Conservation (phyloP, 1,140 invertebrate species). For the Lucilia sericata region DNA sequence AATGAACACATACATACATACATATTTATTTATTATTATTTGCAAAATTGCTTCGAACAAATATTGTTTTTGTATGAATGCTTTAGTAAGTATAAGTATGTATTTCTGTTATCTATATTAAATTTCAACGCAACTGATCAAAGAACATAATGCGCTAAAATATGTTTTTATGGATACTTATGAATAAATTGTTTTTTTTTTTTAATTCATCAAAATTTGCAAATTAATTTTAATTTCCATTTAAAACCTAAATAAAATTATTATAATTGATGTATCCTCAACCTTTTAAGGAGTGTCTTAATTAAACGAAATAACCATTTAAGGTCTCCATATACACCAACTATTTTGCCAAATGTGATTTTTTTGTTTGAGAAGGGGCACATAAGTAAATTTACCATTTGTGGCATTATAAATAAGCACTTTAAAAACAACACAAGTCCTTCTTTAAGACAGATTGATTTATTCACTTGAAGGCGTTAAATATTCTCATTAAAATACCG, state of each 20-base stretch:
- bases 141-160: neutral
- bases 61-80: neutral
- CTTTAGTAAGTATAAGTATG: neutral
- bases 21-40: too few species aligned
- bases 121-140: neutral
- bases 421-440: neutral
- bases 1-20: neutral
- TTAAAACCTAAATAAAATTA: neutral
- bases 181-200: neutral
- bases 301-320: conserved; percentile 37
- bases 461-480: conserved; percentile 3
- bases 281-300: conserved; percentile 31
- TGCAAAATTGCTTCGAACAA: neutral
- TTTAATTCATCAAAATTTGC: neutral
- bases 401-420: too few species aligned
- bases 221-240: neutral
- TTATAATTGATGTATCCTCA: neutral
- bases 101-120: neutral
- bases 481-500: conserved; percentile 28
- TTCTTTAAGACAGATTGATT: neutral
- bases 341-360: too few species aligned
- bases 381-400: neutral
- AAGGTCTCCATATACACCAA: neutral
- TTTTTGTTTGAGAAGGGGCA: too few species aligned
- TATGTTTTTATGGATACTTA: neutral